Percentiles rank a stretch among this genome's conserved stretches.
Conservation (phyloP, 2,113 vertebrate genomes). For the Strigops habroptila region DNA sequence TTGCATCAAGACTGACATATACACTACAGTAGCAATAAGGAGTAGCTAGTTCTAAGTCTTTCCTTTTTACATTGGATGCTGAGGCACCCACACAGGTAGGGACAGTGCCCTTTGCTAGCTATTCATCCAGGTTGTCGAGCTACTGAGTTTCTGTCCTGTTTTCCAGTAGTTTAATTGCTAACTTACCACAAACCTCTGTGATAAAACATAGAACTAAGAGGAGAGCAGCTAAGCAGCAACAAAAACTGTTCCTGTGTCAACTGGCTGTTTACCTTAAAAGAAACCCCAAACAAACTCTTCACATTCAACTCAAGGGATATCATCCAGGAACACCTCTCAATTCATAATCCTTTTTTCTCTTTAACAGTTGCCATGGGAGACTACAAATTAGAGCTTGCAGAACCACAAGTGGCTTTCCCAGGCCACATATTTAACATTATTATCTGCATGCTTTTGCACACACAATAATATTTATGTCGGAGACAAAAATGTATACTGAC, state of each 20-base stretch:
- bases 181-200: neutral
- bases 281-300: neutral
- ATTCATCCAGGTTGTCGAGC: neutral
- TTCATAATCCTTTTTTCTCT: neutral
- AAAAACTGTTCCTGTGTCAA: neutral
- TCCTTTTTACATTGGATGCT: neutral
- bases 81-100: neutral
- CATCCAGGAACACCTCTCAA: neutral
- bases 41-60: neutral
- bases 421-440: neutral
- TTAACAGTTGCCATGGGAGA: neutral
- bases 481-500: neutral
- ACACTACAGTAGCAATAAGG: neutral
- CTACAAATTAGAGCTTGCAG: neutral
- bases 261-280: neutral
- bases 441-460: neutral
- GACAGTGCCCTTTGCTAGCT: neutral
- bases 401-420: neutral
- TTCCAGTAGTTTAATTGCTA: neutral
- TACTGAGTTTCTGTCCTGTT: neutral
- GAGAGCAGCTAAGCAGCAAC: neutral
- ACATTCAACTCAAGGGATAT: neutral
- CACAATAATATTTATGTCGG: neutral
- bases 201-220: neutral
- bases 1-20: neutral